Evolutionary conservation across 2,113 vertebrate genomes (phyloP).

Genomic region (Rhadina sibilatrix): DNA sequence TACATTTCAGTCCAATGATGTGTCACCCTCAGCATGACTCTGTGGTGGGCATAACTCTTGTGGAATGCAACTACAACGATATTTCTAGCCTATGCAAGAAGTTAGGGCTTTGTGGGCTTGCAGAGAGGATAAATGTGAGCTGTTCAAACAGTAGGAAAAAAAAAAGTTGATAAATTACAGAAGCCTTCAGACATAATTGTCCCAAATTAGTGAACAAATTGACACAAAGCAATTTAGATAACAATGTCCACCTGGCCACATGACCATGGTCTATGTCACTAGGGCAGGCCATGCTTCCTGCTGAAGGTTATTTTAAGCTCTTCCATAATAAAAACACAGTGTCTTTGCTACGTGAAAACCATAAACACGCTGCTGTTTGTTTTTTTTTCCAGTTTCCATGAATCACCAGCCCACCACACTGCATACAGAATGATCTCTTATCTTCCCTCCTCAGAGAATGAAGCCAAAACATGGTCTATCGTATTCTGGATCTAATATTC

Average conservation of each 20-base stretch:
- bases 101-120: not conserved
- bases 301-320: not conserved
- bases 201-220: constrained; percentile 1
- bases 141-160: not conserved
- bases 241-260: not conserved
- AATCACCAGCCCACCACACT: not conserved
- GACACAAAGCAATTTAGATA: not conserved
- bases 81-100: not conserved
- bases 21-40: not conserved
- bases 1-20: not conserved
- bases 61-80: not conserved
- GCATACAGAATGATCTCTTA: not conserved
- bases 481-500: not conserved
- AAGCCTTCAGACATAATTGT: not conserved
- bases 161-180: constrained; percentile 13
- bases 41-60: not conserved
- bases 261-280: not conserved
- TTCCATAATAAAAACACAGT: not conserved
- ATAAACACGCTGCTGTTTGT: not conserved
- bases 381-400: not conserved
- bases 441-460: not conserved
- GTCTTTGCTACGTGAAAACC: not conserved
- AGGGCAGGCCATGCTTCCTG: not conserved
- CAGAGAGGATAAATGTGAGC: not conserved
- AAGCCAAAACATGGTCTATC: not conserved